A percentile compares a stretch with the other conserved stretches of the same genome.
These are phyloP conservation scores for Megalurothrips usitatus DNA, from an alignment of 2,888 invertebrate species.

Conservation along the genomic window DNA sequence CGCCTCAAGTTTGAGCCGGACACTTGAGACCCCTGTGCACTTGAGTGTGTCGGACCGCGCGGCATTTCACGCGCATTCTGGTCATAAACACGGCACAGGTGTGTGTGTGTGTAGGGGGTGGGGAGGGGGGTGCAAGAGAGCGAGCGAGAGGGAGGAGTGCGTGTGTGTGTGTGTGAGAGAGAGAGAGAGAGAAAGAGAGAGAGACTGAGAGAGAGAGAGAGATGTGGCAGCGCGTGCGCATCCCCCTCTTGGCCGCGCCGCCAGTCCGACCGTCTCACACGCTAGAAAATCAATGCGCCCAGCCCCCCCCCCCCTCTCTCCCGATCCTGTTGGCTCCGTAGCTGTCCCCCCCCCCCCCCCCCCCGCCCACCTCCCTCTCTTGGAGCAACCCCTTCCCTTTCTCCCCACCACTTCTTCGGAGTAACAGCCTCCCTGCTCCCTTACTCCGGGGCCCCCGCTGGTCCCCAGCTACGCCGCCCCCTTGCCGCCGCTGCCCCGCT, in stretches of 20 bases:
- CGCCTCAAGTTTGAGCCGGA: no score
- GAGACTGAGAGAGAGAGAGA: not conserved
- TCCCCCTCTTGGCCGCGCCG: not conserved
- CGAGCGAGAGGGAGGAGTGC: not conserved
- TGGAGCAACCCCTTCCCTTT: no score
- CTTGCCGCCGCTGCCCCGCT: not conserved
- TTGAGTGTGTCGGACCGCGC: no score
- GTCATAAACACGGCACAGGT: constrained; percentile 1
- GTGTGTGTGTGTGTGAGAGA: not conserved
- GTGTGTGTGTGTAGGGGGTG: not conserved
- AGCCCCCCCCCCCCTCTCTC: not conserved
- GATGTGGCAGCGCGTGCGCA: not conserved
- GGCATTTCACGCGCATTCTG: not conserved
- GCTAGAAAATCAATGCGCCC: constrained; percentile 22
- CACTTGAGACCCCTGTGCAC: no score
- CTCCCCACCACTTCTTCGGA: no score
- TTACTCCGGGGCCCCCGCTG: not conserved
- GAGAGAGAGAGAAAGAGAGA: not conserved
- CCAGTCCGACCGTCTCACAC: constrained; percentile 21
- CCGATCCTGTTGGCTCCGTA: not conserved
- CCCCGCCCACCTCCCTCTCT: not conserved
- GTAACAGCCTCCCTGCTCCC: not conserved
- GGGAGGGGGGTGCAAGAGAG: not conserved
- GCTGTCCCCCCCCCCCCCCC: not conserved
- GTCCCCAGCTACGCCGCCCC: not conserved